Percentiles rank a stretch among this genome's conserved stretches.
Conservation (phyloP, 2,888 invertebrate species). For the Drosophila conformis region DNA sequence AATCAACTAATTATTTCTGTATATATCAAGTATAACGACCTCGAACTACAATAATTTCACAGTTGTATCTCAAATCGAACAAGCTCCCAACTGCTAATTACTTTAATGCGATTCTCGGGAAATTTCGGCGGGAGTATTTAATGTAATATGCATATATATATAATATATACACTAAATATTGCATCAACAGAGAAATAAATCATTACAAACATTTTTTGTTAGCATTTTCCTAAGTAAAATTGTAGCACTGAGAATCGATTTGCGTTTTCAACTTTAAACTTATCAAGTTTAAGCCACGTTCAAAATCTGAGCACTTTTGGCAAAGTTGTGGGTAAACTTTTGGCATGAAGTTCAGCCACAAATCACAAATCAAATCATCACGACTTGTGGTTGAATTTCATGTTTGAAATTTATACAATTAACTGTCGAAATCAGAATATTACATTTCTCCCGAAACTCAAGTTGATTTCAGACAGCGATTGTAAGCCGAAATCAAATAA, state of each 20-base stretch:
- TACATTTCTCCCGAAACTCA: no score
- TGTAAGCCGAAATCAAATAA: no score
- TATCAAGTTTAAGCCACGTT: no score
- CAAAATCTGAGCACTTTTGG: no score
- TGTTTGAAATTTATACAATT: no score
- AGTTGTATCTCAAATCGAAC: background rate
- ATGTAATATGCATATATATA: background rate
- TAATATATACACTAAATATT: background rate
- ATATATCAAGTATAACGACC: conserved; percentile 38
- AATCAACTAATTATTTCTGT: conserved; percentile 33
- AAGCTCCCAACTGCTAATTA: background rate
- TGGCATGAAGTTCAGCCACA: no score
- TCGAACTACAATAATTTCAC: conserved; percentile 12
- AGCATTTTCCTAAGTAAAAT: background rate
- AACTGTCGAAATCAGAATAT: no score
- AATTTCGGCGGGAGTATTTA: background rate
- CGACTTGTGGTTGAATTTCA: no score
- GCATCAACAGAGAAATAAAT: no score
- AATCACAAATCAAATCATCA: no score
- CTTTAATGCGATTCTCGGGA: background rate
- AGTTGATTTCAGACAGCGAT: no score
- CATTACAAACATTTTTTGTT: background rate
- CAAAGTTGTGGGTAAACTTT: no score
- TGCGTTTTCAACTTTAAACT: background rate
- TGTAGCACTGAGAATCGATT: background rate